Evolutionary conservation across 2,888 invertebrate species (phyloP).

Genomic region (Himalopsyche japonica): DNA sequence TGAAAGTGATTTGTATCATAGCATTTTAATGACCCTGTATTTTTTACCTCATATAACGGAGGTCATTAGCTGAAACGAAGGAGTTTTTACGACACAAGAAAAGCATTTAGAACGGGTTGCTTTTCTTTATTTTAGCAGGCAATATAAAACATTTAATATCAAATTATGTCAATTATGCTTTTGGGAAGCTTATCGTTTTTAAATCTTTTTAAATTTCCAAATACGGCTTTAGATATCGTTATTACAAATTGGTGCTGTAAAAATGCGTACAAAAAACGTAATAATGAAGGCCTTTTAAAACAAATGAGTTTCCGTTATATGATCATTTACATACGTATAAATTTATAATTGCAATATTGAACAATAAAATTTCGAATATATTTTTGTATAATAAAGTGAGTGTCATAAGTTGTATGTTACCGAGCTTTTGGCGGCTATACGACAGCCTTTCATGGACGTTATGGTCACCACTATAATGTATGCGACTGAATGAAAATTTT

Average conservation of each 20-base stretch:
- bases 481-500: too few relatives aligned
- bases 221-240: slow-evolving; percentile 5
- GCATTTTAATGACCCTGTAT: neutral
- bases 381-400: too few relatives aligned
- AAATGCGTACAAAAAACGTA: neutral
- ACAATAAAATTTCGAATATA: too few relatives aligned
- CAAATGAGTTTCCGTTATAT: neutral
- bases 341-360: neutral
- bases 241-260: slow-evolving; percentile 6
- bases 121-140: slow-evolving; percentile 33
- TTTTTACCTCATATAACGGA: slow-evolving; percentile 12
- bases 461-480: too few relatives aligned
- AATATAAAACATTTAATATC: slow-evolving; percentile 35
- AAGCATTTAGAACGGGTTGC: slow-evolving; percentile 31
- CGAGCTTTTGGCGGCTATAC: too few relatives aligned
- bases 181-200: slow-evolving; percentile 10
- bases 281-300: neutral
- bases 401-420: too few relatives aligned
- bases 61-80: slow-evolving; percentile 34
- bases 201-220: slow-evolving; percentile 18
- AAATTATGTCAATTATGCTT: slow-evolving; percentile 31
- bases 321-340: neutral
- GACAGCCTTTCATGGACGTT: too few relatives aligned
- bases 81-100: slow-evolving; percentile 28
- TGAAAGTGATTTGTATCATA: neutral